These are phyloP conservation scores for Dasysyrphus albostriatus DNA, from an alignment of 2,888 invertebrate species.

Conservation along the genomic window DNA sequence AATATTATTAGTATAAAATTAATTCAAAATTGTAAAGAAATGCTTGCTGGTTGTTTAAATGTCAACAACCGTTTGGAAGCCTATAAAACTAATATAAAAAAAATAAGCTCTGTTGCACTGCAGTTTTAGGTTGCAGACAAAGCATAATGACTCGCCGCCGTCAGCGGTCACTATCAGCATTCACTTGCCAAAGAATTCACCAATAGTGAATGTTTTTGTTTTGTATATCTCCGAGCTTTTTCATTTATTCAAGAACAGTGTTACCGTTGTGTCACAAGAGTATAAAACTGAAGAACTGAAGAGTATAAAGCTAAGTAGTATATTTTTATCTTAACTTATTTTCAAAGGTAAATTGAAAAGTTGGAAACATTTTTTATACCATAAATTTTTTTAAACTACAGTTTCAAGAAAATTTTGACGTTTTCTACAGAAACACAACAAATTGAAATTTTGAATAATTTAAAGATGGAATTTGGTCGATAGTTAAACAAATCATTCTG, in stretches of 20 bases:
- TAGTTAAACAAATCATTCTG: no score
- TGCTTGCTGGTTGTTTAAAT: constrained; percentile 7
- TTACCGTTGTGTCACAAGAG: not conserved
- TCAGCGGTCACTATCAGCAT: not conserved
- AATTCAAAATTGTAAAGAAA: not conserved
- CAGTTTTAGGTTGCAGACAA: not conserved
- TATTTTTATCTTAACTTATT: no score
- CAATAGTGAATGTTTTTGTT: not conserved
- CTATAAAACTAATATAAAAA: not conserved
- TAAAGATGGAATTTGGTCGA: no score
- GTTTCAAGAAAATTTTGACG: no score
- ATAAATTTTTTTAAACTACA: no score
- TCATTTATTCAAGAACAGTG: not conserved
- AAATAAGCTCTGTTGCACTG: constrained; percentile 6
- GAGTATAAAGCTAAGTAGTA: no score
- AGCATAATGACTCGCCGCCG: not conserved
- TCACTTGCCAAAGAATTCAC: not conserved
- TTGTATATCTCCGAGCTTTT: not conserved
- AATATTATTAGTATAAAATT: not conserved
- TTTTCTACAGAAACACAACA: no score
- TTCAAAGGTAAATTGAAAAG: no score
- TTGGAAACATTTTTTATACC: no score
- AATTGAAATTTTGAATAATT: no score
- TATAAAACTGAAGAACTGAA: no score
- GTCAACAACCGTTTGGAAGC: constrained; percentile 6